Percentiles rank a stretch among this genome's conserved stretches.
phyloP scores from a whole-genome alignment of 2,113 vertebrate species.

The Picathartes gymnocephalus region DNA sequence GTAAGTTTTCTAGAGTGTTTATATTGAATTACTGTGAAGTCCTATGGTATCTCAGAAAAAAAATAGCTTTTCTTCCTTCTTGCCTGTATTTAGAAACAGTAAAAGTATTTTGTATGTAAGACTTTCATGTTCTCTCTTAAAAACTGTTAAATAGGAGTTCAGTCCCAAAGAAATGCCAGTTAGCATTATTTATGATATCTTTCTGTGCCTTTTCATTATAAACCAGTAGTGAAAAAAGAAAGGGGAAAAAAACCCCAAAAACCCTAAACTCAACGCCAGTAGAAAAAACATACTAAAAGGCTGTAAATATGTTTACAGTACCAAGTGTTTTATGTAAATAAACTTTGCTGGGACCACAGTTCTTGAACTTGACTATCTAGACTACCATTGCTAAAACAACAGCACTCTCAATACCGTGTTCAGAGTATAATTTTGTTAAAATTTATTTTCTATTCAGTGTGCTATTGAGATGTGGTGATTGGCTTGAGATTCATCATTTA shows the following conservation, averaged over 20 bases:
- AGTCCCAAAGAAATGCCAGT: background rate
- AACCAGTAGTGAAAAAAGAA: background rate
- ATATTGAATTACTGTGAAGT: background rate
- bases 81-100: background rate
- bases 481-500: background rate
- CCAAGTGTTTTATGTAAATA: background rate
- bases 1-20: constrained; percentile 73
- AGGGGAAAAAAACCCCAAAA: background rate
- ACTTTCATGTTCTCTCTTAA: background rate
- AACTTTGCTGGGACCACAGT: background rate
- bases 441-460: background rate
- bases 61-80: background rate
- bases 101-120: background rate
- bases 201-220: background rate
- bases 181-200: background rate
- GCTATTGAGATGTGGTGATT: background rate
- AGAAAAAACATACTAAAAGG: background rate
- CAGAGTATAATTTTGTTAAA: background rate
- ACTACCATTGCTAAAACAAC: background rate
- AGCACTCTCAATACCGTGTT: background rate
- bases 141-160: background rate
- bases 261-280: background rate
- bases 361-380: background rate
- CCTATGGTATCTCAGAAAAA: background rate
- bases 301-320: background rate